These are phyloP conservation scores for Trachemys scripta DNA, from an alignment of 2,113 vertebrate species.

Conservation along the genomic window DNA sequence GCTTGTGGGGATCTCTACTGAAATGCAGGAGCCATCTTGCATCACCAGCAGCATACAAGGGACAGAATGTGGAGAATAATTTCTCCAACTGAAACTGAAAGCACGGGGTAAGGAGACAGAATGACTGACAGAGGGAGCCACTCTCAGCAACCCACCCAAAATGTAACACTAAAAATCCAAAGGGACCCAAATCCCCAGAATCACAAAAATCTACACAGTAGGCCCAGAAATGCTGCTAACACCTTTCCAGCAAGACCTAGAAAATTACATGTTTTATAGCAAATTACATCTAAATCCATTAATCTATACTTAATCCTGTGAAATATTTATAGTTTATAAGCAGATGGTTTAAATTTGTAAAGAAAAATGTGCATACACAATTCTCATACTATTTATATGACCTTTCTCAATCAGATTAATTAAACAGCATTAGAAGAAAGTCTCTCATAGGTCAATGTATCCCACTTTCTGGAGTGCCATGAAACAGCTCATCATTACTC, in stretches of 20 bases:
- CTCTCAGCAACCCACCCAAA: constrained; percentile 1
- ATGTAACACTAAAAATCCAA: neutral
- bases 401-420: constrained; percentile 38
- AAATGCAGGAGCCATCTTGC: neutral
- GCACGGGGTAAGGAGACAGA: constrained; percentile 11
- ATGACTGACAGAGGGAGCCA: neutral
- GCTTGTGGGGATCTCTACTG: neutral
- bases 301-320: neutral
- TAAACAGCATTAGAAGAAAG: neutral
- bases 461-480: neutral
- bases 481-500: neutral
- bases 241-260: neutral
- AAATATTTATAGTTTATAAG: neutral
- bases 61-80: neutral
- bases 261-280: neutral
- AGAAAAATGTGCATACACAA: neutral
- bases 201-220: neutral
- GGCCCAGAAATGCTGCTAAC: neutral
- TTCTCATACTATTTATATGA: constrained; percentile 21
- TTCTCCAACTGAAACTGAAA: constrained; percentile 4
- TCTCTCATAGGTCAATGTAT: neutral
- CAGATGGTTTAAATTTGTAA: neutral
- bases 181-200: constrained; percentile 28
- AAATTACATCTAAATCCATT: constrained; percentile 3
- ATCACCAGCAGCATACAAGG: neutral